A percentile compares a stretch with the other conserved stretches of the same genome.
These are phyloP conservation scores for Mus musculus DNA, from an alignment of 2,113 vertebrate species.

Conservation along the genomic window DNA sequence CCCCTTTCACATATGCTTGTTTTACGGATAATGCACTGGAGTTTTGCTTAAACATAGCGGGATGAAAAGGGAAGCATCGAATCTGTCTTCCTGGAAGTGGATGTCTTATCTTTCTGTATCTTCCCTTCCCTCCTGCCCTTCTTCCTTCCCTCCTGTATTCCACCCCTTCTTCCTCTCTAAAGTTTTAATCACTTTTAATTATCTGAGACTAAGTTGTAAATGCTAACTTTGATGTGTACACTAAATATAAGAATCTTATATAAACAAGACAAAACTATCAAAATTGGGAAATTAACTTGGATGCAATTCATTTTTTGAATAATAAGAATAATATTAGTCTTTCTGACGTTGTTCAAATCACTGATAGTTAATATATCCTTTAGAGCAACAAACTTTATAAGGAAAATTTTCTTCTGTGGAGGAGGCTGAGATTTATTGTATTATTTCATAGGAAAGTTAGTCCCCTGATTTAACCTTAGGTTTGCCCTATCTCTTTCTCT, in stretches of 20 bases:
- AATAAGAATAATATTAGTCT: background rate
- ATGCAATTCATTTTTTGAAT: background rate
- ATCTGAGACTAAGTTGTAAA: background rate
- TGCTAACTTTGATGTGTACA: background rate
- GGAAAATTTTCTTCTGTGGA: background rate
- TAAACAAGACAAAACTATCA: background rate
- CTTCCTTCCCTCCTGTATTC: background rate
- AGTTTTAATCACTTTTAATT: background rate
- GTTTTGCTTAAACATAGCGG: background rate
- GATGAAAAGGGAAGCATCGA: background rate
- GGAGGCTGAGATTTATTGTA: background rate
- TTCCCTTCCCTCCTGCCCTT: background rate
- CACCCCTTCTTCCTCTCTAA: background rate
- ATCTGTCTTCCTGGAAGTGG: background rate
- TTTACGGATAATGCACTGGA: background rate
- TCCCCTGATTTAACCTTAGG: background rate
- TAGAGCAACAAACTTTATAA: conserved; percentile 14
- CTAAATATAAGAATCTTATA: background rate
- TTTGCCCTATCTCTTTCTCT: background rate
- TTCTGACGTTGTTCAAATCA: background rate
- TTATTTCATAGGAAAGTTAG: background rate
- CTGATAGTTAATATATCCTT: background rate
- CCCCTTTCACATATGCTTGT: background rate
- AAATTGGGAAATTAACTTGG: background rate
- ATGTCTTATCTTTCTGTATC: background rate